Evolutionary conservation across 2,888 invertebrate species (phyloP).

Genomic region (Meganola albula): DNA sequence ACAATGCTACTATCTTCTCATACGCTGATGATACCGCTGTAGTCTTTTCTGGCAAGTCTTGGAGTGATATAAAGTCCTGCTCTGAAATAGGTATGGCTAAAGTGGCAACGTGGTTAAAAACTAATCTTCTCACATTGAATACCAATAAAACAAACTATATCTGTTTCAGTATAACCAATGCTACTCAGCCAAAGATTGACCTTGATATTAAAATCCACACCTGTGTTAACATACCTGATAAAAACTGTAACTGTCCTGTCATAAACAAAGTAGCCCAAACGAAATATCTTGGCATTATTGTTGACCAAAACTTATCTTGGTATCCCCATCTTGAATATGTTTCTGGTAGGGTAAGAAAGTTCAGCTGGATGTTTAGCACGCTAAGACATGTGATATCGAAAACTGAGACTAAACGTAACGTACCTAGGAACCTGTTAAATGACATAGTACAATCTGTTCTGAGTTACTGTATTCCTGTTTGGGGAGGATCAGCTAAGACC

Average conservation of each 20-base stretch:
- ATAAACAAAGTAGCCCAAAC: neutral
- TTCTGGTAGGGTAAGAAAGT: neutral
- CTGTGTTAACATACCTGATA: neutral
- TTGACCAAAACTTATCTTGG: conserved; percentile 2
- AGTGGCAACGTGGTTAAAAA: conserved; percentile 2
- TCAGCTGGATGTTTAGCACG: conserved; percentile 1
- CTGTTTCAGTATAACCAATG: conserved; percentile 4
- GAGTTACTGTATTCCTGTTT: neutral
- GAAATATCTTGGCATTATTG: conserved; percentile 2
- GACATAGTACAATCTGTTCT: neutral
- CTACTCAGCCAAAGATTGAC: conserved; percentile 3
- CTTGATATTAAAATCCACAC: conserved; percentile 7
- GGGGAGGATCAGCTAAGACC: neutral
- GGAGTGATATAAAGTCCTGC: too few relatives aligned
- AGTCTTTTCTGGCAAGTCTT: too few relatives aligned
- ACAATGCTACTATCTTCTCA: too few relatives aligned
- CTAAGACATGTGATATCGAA: neutral
- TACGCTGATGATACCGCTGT: too few relatives aligned
- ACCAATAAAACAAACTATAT: conserved; percentile 10
- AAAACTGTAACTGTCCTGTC: neutral
- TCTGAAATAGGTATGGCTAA: neutral
- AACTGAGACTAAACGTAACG: too few relatives aligned
- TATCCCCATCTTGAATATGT: neutral
- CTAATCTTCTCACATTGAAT: conserved; percentile 9
- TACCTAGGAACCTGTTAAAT: too few relatives aligned